Conservation (phyloP, 2,113 vertebrate genomes). For the Pongo abelii region DNA sequence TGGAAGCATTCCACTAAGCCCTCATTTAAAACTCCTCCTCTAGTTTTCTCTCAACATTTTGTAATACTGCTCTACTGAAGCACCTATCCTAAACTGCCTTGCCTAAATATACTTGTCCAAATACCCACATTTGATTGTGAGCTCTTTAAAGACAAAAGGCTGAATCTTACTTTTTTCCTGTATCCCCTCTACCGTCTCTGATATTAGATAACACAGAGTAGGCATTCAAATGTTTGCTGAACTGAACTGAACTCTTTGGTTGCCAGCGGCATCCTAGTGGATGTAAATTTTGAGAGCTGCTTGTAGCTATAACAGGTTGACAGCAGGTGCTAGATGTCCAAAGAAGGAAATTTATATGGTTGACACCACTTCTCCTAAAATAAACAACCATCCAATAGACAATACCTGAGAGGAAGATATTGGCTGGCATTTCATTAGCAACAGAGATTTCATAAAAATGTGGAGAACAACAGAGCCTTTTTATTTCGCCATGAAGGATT, state of each 20-base stretch:
- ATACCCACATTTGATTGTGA: constrained; percentile 9
- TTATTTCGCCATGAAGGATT: constrained; percentile 71
- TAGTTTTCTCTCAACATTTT: neutral
- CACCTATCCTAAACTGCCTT: neutral
- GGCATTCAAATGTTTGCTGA: constrained; percentile 50
- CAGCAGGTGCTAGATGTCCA: constrained; percentile 57
- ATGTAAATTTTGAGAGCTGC: constrained; percentile 57
- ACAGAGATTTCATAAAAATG: constrained; percentile 76
- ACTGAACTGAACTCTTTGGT: constrained; percentile 51
- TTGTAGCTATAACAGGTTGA: constrained; percentile 60
- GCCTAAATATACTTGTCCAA: neutral
- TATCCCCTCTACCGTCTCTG: constrained; percentile 35
- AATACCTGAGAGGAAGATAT: constrained; percentile 66
- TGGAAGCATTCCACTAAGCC: neutral
- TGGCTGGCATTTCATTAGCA: constrained; percentile 66
- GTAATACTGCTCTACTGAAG: neutral
- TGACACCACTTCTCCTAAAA: constrained; percentile 57
- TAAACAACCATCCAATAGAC: constrained; percentile 63
- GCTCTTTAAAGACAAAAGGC: constrained; percentile 28
- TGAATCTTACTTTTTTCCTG: neutral
- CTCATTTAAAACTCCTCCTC: neutral
- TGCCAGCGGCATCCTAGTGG: neutral
- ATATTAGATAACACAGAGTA: constrained; percentile 20
- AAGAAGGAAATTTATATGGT: constrained; percentile 56
- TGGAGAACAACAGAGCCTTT: constrained; percentile 61